Evolutionary conservation across 92 coral and sea anemone species (phyloP), one percentile per base, ranked within the genome.

Genomic region (Zoanthus sansibaricus): DNA sequence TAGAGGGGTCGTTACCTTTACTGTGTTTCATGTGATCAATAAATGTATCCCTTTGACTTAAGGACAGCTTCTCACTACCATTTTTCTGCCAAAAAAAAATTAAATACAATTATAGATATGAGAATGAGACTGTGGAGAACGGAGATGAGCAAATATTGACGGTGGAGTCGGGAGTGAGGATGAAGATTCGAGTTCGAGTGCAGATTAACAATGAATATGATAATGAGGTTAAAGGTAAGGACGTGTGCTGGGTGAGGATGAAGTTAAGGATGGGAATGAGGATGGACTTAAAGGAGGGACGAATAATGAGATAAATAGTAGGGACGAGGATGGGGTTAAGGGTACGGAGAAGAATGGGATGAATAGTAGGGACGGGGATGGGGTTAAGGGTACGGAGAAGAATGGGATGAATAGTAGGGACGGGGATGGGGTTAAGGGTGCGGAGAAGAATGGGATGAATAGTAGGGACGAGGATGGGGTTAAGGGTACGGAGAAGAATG

Each of bases 1-100:
- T 79, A n/a, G 84, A 79, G 45, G 84, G 84, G 37, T 79, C 83
- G 0, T n/a, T 78, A 21, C 83, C 83, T 59, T 61, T 78, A n/a
- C 69, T 59, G 56, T 78, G 83, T 11, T 79, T 79, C 74, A 79
- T 79, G 74, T 79, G 84, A 7, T 79, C 52, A 25, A 79, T 21
- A 51, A 79, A 79, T 46, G 61, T 56, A 14, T 79, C 84, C 64
- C 72, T 64, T 37, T 79, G 84, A n/a, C 84, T 56, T 42, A 62
- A 64, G 56, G 84, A 79, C 9, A 79, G 58, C 17, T 25, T 32
- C 6, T 20, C 84, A 6, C 73, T 64, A 9, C 74, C 21, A 66
- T 79, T 67, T 48, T 45, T 42, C 83, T 78, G 83, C 33, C 17
- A 25, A 18, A 32, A 8, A 8, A 30, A 61, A n/a, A 61, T 14